A percentile compares a stretch with the other conserved stretches of the same genome.
Conservation (phyloP, 2,113 vertebrate genomes). For the Hypocryptadius cinnamomeus region DNA sequence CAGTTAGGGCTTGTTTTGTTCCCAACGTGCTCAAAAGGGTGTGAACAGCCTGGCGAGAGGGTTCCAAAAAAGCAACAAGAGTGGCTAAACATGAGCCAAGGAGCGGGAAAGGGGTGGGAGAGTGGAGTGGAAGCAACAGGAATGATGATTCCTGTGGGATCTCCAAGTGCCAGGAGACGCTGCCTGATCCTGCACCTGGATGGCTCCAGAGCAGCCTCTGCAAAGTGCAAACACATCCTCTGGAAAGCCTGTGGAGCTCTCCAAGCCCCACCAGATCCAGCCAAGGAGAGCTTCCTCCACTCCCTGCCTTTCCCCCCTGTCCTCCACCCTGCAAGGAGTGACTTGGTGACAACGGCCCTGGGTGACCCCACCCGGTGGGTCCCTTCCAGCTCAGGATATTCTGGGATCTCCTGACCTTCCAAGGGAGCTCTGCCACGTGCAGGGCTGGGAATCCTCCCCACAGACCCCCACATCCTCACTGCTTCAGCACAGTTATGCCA, state of each 20-base stretch:
- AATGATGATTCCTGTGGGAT: accelerated
- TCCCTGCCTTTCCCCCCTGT: background rate
- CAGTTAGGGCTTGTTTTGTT: background rate
- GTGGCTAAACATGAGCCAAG: background rate
- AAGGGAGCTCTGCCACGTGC: accelerated
- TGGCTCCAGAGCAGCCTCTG: background rate
- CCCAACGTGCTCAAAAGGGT: background rate
- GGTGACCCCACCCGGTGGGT: accelerated
- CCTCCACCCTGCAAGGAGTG: background rate
- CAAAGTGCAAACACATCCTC: background rate
- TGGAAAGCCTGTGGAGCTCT: background rate
- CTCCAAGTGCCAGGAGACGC: background rate
- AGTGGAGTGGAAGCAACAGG: background rate
- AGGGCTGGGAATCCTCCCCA: background rate
- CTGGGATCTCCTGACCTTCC: background rate
- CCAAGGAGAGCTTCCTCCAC: background rate
- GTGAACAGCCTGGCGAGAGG: background rate
- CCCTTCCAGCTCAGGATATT: background rate
- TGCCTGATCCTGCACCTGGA: background rate
- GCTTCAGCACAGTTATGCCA: background rate
- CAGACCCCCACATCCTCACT: background rate
- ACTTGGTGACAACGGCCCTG: background rate
- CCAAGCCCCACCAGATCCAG: background rate
- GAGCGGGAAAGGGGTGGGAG: background rate
- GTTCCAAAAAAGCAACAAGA: background rate